phyloP scores from a whole-genome alignment of 1,140 invertebrate species.

The Drosophila setifemur region DNA sequence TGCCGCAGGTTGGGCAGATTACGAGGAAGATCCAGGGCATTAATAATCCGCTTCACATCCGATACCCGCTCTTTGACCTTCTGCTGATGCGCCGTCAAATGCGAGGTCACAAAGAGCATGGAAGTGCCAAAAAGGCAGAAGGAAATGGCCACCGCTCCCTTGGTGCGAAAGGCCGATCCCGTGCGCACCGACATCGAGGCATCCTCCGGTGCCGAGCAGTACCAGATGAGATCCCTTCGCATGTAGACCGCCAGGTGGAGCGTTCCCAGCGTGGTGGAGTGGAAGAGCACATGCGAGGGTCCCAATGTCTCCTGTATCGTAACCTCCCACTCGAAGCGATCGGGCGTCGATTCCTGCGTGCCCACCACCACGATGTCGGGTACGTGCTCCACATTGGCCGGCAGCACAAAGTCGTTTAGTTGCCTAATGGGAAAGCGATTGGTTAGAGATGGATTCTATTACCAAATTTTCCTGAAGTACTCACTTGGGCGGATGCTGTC shows the following conservation, averaged over 20 bases:
- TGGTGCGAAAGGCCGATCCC: conserved; percentile 93
- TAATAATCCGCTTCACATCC: conserved; percentile 93
- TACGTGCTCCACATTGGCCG: conserved; percentile 90
- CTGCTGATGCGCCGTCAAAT: conserved; percentile 94
- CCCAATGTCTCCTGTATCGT: conserved; percentile 95
- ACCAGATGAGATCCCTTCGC: conserved; percentile 95
- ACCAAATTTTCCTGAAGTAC: not conserved
- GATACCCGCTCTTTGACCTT: conserved; percentile 93
- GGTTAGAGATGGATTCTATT: not conserved
- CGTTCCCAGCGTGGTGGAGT: conserved; percentile 92
- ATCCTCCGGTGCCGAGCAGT: conserved; percentile 94
- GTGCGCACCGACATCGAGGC: conserved; percentile 93
- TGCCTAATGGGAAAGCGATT: conserved; percentile 82
- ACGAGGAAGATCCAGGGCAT: conserved; percentile 93
- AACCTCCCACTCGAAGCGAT: conserved; percentile 94
- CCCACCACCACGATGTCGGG: conserved; percentile 96
- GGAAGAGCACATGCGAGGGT: conserved; percentile 93
- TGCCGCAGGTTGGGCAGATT: conserved; percentile 88
- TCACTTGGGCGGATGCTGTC: conserved; percentile 89
- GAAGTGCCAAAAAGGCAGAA: conserved; percentile 96
- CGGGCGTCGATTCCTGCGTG: conserved; percentile 94
- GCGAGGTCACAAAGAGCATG: conserved; percentile 96
- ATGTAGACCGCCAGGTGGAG: conserved; percentile 94
- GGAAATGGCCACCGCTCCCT: conserved; percentile 94
- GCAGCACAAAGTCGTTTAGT: conserved; percentile 94